A percentile compares a stretch with the other conserved stretches of the same genome.
Evolutionary conservation across 2,797 vertebrate species (phyloP).

Genomic region (Corythornis leucogaster): DNA sequence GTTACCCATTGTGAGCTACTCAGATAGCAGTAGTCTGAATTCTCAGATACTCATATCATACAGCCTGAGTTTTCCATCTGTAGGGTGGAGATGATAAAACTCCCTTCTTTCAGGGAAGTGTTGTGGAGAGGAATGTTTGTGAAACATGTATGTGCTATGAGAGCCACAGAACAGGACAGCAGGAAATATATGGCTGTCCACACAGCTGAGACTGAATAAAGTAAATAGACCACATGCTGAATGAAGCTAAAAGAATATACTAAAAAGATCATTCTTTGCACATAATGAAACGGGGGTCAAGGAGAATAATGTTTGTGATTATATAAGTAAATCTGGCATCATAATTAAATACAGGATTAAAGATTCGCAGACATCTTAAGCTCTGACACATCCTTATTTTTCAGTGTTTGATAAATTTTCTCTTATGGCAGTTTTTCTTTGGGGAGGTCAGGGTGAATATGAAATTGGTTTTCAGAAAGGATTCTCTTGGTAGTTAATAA

Average conservation of each 20-base stretch:
- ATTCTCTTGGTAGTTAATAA: background rate
- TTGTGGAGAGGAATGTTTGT: background rate
- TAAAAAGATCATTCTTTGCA: background rate
- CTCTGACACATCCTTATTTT: background rate
- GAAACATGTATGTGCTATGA: background rate
- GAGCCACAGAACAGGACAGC: background rate
- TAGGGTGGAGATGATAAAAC: background rate
- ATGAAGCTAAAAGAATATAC: background rate
- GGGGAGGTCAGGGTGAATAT: background rate
- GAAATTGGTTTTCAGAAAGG: background rate
- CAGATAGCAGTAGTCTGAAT: background rate
- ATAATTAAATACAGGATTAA: background rate
- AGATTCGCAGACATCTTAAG: background rate
- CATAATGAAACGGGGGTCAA: background rate
- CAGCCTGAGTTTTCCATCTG: background rate
- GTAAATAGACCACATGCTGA: background rate
- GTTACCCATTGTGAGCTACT: background rate
- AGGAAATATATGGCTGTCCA: background rate
- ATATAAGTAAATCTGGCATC: background rate
- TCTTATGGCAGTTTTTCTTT: background rate
- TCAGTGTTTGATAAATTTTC: background rate
- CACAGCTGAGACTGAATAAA: background rate
- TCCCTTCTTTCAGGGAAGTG: background rate
- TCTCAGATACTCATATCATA: background rate
- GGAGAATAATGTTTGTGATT: background rate